Evolutionary conservation across 2,797 vertebrate genomes (phyloP).

Genomic region (Eleutherodactylus coqui): DNA sequence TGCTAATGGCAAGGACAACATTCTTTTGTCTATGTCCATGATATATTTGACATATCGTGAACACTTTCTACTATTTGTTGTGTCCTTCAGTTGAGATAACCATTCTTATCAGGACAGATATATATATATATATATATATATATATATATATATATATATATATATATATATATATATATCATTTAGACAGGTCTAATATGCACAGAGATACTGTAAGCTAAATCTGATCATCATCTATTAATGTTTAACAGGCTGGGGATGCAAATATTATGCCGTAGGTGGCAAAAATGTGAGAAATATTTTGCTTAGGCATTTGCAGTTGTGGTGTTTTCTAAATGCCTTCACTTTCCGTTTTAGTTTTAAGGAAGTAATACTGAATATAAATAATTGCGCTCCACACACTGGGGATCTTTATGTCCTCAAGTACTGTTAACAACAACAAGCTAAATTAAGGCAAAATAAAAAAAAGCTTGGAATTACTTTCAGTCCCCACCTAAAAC

Average conservation of each 20-base stretch:
- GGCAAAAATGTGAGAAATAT: conserved; percentile 54
- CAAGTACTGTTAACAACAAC: conserved; percentile 55
- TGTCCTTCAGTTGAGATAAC: neutral
- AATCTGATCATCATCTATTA: conserved; percentile 36
- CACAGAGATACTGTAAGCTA: conserved; percentile 29
- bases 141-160: no score
- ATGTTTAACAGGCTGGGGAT: conserved; percentile 21
- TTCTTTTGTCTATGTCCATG: neutral
- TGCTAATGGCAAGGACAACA: neutral
- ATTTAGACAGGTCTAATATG: conserved; percentile 13
- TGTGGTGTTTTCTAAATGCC: conserved; percentile 43
- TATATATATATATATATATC: no score
- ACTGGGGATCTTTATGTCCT: conserved; percentile 58
- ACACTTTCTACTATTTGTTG: neutral
- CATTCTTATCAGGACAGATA: neutral
- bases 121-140: no score
- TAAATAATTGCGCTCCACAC: conserved; percentile 43
- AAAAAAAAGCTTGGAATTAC: conserved; percentile 26
- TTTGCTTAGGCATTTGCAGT: conserved; percentile 57
- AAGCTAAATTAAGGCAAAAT: conserved; percentile 59
- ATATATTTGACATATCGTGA: neutral
- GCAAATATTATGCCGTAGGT: conserved; percentile 58
- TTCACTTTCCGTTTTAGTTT: conserved; percentile 49
- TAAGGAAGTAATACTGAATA: conserved; percentile 44
- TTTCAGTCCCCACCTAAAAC: conserved; percentile 42